Conservation (phyloP, 2,888 invertebrate species). For the Asteroscopus sphinx region DNA sequence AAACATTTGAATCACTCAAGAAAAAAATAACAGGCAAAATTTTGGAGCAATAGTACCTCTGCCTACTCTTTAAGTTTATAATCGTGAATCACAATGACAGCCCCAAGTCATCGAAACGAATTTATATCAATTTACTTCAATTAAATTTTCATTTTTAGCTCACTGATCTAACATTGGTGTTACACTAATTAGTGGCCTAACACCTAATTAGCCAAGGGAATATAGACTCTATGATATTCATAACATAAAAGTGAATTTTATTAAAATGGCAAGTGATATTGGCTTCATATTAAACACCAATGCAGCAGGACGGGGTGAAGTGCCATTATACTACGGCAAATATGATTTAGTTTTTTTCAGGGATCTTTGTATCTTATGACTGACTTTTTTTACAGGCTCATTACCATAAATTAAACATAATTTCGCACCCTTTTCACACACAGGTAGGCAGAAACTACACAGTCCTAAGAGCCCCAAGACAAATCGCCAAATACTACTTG, state of each 20-base stretch:
- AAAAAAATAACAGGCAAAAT: conserved; percentile 12
- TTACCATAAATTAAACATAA: conserved; percentile 1
- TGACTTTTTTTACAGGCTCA: neutral
- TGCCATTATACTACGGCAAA: conserved; percentile 27
- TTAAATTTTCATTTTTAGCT: conserved; percentile 60
- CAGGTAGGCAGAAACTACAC: conserved; percentile 1
- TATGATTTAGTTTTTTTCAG: conserved; percentile 18
- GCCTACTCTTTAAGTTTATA: neutral
- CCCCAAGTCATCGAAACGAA: conserved; percentile 19
- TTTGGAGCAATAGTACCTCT: conserved; percentile 5
- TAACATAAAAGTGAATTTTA: conserved; percentile 51
- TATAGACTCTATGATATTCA: conserved; percentile 54
- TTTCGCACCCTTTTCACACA: neutral
- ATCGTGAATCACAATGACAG: conserved; percentile 12
- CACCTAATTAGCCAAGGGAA: conserved; percentile 57
- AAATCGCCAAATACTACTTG: neutral
- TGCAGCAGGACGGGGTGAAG: conserved; percentile 35
- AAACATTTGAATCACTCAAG: no score
- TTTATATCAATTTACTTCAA: conserved; percentile 34
- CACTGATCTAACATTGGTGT: conserved; percentile 46
- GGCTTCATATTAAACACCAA: conserved; percentile 54
- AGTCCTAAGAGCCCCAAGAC: conserved; percentile 1
- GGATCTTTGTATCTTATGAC: conserved; percentile 5
- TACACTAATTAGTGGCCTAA: conserved; percentile 52
- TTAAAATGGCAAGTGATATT: conserved; percentile 66